Evolutionary conservation across 2,113 vertebrate genomes (phyloP), one percentile per base, ranked within the genome.

Genomic region (Otolemur garnettii): DNA sequence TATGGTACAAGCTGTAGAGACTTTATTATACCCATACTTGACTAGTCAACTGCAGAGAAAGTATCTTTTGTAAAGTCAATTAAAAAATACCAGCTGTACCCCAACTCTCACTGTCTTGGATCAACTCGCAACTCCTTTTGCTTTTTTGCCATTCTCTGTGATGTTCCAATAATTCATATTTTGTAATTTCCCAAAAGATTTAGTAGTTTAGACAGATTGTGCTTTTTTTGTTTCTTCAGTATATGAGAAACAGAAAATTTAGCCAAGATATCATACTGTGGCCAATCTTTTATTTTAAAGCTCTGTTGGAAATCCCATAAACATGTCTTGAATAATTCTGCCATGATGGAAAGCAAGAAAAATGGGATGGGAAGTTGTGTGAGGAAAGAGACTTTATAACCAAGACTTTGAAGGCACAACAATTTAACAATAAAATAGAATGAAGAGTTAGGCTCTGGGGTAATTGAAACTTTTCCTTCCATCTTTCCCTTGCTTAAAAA

Each of bases 251-350:
- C 28, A 90, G 45, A 93, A 93, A 95, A 62, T 81, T 83, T 77
- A 89, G 62, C 80, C 94, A 81, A 77, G 87, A 78, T 90, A 87
- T 94, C 95, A 90, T 71, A 93, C 96, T 97, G 92, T 92, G 96
- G 87, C 83, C 91, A 96, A 94, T 75, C 71, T 94, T 97, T 92
- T 87, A 93, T 95, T 97, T 97, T 94, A 97, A 96, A 96, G 45
- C 97, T 96, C 97, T 90, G 96, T 87, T 95, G 97, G 97, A 97
- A 97, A 97, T 86, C 93, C 87, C 87, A 97, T 97, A 98, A 98
- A 97, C 80, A 92, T 96, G 96, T 96, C 97, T 85, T 93, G 77
- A 97, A 94, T 90, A 96, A 97, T 95, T 97, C 96, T 93, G 24
- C 92, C 80, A 92, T 93, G 92, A 93, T 82, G 87, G 96, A 96